Evolutionary conservation across 2,888 invertebrate genomes (phyloP).

Genomic region (Ypsolopha sequella): DNA sequence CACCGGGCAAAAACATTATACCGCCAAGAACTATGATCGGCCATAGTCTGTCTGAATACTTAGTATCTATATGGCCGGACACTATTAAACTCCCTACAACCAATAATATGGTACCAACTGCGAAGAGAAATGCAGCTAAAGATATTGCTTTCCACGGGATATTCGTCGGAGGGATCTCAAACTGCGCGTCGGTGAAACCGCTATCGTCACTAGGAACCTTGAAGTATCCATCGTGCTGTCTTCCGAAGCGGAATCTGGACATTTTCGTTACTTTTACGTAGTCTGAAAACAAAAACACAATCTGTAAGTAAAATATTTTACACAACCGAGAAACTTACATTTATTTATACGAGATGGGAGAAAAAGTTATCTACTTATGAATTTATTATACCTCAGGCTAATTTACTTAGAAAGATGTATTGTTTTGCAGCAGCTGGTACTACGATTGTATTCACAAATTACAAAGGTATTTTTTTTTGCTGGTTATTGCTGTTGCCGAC

Average conservation of each 20-base stretch:
- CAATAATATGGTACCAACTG: conserved; percentile 83
- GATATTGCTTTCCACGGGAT: conserved; percentile 89
- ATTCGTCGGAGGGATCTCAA: conserved; percentile 74
- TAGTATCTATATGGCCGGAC: conserved; percentile 83
- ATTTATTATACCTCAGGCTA: no score
- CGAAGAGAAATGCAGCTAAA: conserved; percentile 80
- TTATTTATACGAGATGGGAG: no score
- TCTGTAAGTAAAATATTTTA: no score
- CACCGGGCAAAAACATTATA: conserved; percentile 93
- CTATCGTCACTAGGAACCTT: conserved; percentile 68
- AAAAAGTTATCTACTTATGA: no score
- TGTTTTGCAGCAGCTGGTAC: no score
- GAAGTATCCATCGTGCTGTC: conserved; percentile 74
- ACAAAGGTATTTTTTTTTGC: no score
- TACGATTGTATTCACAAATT: no score
- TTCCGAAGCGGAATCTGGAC: conserved; percentile 72
- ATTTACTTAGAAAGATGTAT: no score
- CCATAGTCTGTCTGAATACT: conserved; percentile 91
- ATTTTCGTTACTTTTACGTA: conserved; percentile 41
- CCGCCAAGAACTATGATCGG: conserved; percentile 89
- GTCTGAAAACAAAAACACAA: conserved; percentile 7
- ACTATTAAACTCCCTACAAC: conserved; percentile 83
- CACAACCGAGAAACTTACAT: no score
- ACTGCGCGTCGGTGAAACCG: conserved; percentile 80
- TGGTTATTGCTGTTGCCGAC: no score